A percentile compares a stretch with the other conserved stretches of the same genome.
phyloP scores from a whole-genome alignment of 2,888 invertebrate genomes.

The Xanthorhoe spadicearia region DNA sequence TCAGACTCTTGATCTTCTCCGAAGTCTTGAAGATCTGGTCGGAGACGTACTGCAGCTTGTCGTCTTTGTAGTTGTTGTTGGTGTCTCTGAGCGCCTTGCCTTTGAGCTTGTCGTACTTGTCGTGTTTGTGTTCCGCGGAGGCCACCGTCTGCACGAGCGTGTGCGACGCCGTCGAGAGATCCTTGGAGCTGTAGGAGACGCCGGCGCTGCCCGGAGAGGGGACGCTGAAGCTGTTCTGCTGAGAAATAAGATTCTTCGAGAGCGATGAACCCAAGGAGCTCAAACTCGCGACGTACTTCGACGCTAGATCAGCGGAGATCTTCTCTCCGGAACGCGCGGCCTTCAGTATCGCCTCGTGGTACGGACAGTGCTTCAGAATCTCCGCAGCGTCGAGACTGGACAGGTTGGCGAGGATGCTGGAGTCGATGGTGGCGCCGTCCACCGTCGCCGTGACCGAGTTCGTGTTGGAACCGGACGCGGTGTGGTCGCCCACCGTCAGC shows the following conservation, averaged over 20 bases:
- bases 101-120: slow-evolving; percentile 63
- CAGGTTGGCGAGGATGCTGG: slow-evolving; percentile 62
- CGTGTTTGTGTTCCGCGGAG: slow-evolving; percentile 43
- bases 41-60: slow-evolving; percentile 63
- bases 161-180: slow-evolving; percentile 64
- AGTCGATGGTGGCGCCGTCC: slow-evolving; percentile 71
- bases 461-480: slow-evolving; percentile 74
- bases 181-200: slow-evolving; percentile 62
- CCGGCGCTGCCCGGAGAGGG: slow-evolving; percentile 61
- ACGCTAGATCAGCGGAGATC: slow-evolving; percentile 78
- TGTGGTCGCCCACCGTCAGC: slow-evolving; percentile 79
- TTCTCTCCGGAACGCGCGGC: slow-evolving; percentile 73
- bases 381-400: slow-evolving; percentile 76
- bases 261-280: slow-evolving; percentile 81
- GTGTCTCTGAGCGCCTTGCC: slow-evolving; percentile 66
- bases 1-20: slow-evolving; percentile 70
- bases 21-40: slow-evolving; percentile 76
- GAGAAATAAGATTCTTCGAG: slow-evolving; percentile 61
- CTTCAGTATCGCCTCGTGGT: slow-evolving; percentile 79
- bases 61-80: slow-evolving; percentile 60
- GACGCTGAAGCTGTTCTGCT: slow-evolving; percentile 56
- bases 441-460: slow-evolving; percentile 71
- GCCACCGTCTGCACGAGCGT: slow-evolving; percentile 63
- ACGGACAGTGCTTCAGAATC: slow-evolving; percentile 80
- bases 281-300: slow-evolving; percentile 82